Evolutionary conservation across 2,888 invertebrate genomes (phyloP).

Genomic region (Scaeva pyrastri): DNA sequence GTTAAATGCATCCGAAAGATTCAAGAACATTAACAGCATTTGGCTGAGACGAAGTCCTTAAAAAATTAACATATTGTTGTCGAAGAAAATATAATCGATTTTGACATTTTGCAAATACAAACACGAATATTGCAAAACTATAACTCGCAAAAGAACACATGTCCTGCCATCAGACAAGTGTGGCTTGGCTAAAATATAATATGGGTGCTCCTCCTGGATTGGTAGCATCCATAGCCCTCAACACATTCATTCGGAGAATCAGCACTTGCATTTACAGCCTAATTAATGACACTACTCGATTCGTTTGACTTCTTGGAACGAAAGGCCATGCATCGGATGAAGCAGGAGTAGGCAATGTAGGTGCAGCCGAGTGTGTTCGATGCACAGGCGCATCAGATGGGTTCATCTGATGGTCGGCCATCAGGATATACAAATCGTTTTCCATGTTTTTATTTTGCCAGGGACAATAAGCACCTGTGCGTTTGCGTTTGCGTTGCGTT

Average conservation of each 20-base stretch:
- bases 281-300: slow-evolving; percentile 73
- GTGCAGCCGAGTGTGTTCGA: slow-evolving; percentile 8
- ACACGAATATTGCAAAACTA: slow-evolving; percentile 43
- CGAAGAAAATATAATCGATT: slow-evolving; percentile 61
- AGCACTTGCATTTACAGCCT: slow-evolving; percentile 74
- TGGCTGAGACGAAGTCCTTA: slow-evolving; percentile 18
- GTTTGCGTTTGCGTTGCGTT: not conserved
- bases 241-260: slow-evolving; percentile 75
- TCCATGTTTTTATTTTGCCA: slow-evolving; percentile 57
- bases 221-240: slow-evolving; percentile 74
- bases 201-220: slow-evolving; percentile 56
- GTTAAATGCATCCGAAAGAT: slow-evolving; percentile 24
- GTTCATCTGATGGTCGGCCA: not conserved
- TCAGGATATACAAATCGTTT: slow-evolving; percentile 73
- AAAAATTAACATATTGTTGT: slow-evolving; percentile 40
- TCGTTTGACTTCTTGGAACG: slow-evolving; percentile 72
- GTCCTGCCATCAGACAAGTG: slow-evolving; percentile 50
- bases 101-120: slow-evolving; percentile 67
- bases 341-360: not conserved
- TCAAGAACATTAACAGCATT: slow-evolving; percentile 53
- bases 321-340: not conserved
- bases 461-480: slow-evolving; percentile 71
- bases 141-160: slow-evolving; percentile 55
- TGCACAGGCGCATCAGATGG: slow-evolving; percentile 54
- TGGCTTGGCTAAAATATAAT: not conserved